Conservation (phyloP, 2,797 vertebrate species). For the Aldrovandia affinis region DNA sequence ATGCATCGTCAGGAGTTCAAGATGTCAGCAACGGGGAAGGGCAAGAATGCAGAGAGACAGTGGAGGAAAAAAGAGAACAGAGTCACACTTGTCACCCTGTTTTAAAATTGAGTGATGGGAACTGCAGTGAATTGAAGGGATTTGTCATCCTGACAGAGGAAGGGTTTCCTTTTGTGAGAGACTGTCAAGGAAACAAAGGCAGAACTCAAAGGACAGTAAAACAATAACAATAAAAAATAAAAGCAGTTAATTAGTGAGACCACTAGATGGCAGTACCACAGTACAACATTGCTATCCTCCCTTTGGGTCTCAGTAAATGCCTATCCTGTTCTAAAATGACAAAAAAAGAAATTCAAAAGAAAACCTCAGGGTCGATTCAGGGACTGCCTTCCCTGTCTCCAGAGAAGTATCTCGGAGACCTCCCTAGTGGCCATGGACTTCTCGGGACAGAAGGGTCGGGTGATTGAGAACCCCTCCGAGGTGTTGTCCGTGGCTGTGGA, state of each 20-base stretch:
- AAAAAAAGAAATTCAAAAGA: neutral
- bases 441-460: conserved; percentile 90
- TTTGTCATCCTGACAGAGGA: too few species aligned
- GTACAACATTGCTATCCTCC: conserved; percentile 30
- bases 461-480: conserved; percentile 96
- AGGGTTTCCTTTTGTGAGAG: too few species aligned
- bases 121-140: too few species aligned
- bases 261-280: conserved; percentile 70
- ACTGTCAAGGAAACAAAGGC: too few species aligned
- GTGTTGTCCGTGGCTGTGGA: conserved; percentile 92
- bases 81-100: too few species aligned
- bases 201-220: too few species aligned
- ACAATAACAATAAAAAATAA: too few species aligned
- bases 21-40: too few species aligned
- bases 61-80: too few species aligned
- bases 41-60: too few species aligned
- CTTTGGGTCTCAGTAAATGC: neutral
- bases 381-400: conserved; percentile 46
- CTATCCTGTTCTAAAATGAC: neutral
- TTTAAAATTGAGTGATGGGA: too few species aligned
- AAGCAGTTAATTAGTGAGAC: conserved; percentile 32
- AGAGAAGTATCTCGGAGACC: conserved; percentile 98
- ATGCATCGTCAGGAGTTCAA: neutral
- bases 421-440: conserved; percentile 99
- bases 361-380: neutral